These are phyloP conservation scores for Nemopilema nomurai DNA, from an alignment of 30 jellyfish, hydroid and myxozoan species.

Conservation along the genomic window DNA sequence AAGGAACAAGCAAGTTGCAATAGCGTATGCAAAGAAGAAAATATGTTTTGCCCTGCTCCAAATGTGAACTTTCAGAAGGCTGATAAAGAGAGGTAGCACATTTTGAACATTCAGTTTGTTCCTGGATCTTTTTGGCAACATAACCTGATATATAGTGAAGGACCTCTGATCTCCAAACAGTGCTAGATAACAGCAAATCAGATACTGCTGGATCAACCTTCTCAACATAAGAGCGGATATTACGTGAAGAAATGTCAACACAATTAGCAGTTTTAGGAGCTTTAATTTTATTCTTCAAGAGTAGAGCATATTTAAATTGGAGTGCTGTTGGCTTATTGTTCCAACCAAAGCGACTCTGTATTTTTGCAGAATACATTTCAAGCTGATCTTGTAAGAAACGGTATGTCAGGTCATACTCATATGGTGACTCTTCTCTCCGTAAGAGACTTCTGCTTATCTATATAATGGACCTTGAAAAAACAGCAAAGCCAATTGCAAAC, in stretches of 20 bases:
- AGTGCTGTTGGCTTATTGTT: constrained; percentile 38
- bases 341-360: constrained; percentile 45
- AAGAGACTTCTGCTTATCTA: constrained; percentile 7
- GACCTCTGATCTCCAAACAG: constrained; percentile 52
- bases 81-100: constrained; percentile 24
- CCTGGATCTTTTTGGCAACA: constrained; percentile 23
- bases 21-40: constrained; percentile 24
- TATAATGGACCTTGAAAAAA: constrained; percentile 23
- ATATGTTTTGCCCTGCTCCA: not conserved
- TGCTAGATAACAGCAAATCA: constrained; percentile 3
- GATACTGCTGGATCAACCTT: constrained; percentile 26
- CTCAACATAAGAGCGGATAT: constrained; percentile 1
- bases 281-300: constrained; percentile 21
- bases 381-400: constrained; percentile 39
- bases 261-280: constrained; percentile 56
- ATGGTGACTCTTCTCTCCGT: constrained; percentile 1
- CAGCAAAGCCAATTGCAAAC: constrained; percentile 26
- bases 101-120: constrained; percentile 20
- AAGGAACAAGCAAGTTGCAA: constrained; percentile 58
- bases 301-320: constrained; percentile 29
- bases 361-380: constrained; percentile 36
- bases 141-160: constrained; percentile 42
- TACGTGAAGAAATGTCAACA: not conserved
- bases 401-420: constrained; percentile 48
- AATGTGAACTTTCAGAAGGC: constrained; percentile 1